phyloP scores from a whole-genome alignment of 1,140 invertebrate genomes.

The Anoplolepis gracilipes region DNA sequence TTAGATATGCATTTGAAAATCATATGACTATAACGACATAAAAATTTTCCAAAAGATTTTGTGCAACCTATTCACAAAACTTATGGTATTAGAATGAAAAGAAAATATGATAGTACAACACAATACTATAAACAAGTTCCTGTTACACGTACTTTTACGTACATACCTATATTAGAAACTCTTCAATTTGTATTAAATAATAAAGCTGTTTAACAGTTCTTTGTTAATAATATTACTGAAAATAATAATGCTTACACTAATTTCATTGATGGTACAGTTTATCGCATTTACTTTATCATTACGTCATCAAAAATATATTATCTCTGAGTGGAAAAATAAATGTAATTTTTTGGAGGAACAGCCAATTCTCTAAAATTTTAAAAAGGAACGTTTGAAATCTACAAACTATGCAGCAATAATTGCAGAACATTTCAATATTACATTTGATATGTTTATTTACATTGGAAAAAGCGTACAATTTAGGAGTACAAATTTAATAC shows the following conservation, averaged over 20 bases:
- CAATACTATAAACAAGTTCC: neutral
- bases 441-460: neutral
- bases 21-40: neutral
- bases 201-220: neutral
- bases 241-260: neutral
- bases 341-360: no score
- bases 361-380: no score
- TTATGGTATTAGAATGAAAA: neutral
- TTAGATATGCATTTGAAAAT: constrained; percentile 15
- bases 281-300: no score
- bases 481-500: neutral
- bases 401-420: neutral
- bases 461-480: neutral
- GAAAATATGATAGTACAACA: neutral
- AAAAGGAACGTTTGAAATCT: no score
- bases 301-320: no score
- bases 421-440: neutral
- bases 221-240: neutral
- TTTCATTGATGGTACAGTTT: neutral
- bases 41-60: neutral
- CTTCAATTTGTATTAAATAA: constrained; percentile 14
- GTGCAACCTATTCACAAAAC: neutral
- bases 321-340: no score
- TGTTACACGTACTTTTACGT: neutral
- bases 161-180: constrained; percentile 4